Conservation (phyloP, 2,797 vertebrate genomes). For the Tokudaia muenninki region DNA sequence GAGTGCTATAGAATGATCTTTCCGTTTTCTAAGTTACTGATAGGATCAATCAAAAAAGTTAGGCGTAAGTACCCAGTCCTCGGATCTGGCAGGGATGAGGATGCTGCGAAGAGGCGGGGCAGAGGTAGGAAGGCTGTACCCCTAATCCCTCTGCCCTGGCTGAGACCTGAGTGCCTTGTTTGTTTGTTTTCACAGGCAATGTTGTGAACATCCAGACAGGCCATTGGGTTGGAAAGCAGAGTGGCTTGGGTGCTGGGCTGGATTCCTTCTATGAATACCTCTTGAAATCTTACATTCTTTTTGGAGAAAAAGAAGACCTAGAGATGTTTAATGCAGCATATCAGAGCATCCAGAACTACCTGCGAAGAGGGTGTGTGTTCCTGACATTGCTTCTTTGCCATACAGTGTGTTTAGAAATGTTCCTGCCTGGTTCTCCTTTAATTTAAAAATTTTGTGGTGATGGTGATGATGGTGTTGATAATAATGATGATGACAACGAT, state of each 20-base stretch:
- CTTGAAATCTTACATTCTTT: conserved; percentile 98
- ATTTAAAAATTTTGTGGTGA: not conserved
- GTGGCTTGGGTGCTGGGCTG: conserved; percentile 96
- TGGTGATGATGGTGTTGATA: no score
- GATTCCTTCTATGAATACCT: conserved; percentile 99
- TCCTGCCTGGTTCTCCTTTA: not conserved
- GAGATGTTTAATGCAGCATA: conserved; percentile 97
- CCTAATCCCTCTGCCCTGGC: fast-evolving
- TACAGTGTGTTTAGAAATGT: not conserved
- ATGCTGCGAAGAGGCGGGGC: no score
- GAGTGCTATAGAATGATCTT: not conserved
- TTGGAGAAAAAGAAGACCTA: conserved; percentile 97
- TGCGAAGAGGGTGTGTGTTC: conserved; percentile 95
- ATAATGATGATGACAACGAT: no score
- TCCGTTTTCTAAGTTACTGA: not conserved
- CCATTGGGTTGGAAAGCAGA: conserved; percentile 98
- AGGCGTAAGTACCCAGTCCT: not conserved
- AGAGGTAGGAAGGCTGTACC: not conserved
- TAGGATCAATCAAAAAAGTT: not conserved
- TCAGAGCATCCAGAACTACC: conserved; percentile 95
- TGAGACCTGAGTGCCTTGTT: not conserved
- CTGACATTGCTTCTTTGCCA: not conserved
- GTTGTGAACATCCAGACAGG: conserved; percentile 99
- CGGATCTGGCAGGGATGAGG: not conserved
- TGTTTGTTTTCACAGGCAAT: conserved; percentile 90